A percentile compares a stretch with the other conserved stretches of the same genome.
Conservation (phyloP, 2,797 vertebrate species). For the Thamnophis elegans region DNA sequence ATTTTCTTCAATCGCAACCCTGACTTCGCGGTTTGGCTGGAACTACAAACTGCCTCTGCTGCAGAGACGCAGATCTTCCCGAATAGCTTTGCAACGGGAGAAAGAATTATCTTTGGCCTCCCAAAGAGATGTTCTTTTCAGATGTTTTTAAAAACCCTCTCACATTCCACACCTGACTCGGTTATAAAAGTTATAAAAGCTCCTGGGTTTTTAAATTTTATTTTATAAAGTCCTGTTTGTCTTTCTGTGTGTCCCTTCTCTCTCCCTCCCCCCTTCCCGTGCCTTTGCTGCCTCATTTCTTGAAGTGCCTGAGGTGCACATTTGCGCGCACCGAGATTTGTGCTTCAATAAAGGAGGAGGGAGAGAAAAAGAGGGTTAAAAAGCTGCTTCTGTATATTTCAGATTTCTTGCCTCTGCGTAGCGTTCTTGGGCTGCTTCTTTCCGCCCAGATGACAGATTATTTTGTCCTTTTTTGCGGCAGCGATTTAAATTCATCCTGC, state of each 20-base stretch:
- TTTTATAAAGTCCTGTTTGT: neutral
- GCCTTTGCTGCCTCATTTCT: neutral
- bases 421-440: neutral
- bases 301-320: neutral
- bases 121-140: neutral
- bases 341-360: neutral
- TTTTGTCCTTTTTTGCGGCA: neutral
- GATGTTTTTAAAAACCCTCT: neutral
- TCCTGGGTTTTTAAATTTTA: neutral
- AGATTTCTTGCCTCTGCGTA: neutral
- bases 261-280: accelerated
- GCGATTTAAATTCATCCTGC: neutral
- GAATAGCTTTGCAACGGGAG: neutral
- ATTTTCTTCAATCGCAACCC: neutral
- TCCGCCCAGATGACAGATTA: neutral
- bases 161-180: neutral
- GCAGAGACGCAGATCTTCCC: constrained; percentile 62
- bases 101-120: neutral
- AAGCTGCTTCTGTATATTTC: neutral
- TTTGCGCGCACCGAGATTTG: neutral
- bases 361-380: too few relatives aligned
- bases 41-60: constrained; percentile 40
- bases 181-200: neutral
- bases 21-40: constrained; percentile 24
- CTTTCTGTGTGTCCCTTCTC: neutral